Evolutionary conservation across 1,140 invertebrate species (phyloP).

Genomic region (Cyclargus thomasi): DNA sequence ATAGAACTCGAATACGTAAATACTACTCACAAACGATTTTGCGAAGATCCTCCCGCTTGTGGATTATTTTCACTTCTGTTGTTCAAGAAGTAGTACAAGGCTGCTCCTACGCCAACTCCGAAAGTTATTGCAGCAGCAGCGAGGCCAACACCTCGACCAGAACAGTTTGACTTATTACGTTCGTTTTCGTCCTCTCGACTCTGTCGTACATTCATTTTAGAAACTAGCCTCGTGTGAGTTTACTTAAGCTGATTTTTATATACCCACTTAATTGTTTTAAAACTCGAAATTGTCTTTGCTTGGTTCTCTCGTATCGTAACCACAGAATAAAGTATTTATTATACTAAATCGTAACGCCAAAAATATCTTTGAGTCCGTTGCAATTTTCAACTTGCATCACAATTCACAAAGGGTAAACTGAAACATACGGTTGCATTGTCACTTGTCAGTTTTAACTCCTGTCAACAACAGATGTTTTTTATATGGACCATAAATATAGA

Average conservation of each 20-base stretch:
- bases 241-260: not conserved
- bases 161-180: conserved; percentile 43
- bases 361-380: too few species aligned
- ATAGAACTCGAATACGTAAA: not conserved
- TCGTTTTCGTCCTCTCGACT: conserved; percentile 23
- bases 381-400: too few species aligned
- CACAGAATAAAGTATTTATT: too few species aligned
- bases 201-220: conserved; percentile 48
- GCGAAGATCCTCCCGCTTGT: conserved; percentile 41
- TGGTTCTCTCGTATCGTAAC: too few species aligned
- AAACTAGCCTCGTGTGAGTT: conserved; percentile 18
- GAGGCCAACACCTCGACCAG: conserved; percentile 50
- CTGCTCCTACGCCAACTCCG: conserved; percentile 61
- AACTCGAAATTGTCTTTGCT: too few species aligned
- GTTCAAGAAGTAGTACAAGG: conserved; percentile 64
- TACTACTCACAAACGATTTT: conserved; percentile 47
- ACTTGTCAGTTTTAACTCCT: too few species aligned
- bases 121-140: conserved; percentile 47
- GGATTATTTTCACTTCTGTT: conserved; percentile 46
- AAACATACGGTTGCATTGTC: too few species aligned
- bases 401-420: too few species aligned
- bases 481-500: too few species aligned
- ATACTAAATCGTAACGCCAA: too few species aligned
- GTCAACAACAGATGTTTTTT: too few species aligned
- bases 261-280: not conserved